Evolutionary conservation across 2,888 invertebrate species (phyloP).

Genomic region (Mechanitis mazaeus): DNA sequence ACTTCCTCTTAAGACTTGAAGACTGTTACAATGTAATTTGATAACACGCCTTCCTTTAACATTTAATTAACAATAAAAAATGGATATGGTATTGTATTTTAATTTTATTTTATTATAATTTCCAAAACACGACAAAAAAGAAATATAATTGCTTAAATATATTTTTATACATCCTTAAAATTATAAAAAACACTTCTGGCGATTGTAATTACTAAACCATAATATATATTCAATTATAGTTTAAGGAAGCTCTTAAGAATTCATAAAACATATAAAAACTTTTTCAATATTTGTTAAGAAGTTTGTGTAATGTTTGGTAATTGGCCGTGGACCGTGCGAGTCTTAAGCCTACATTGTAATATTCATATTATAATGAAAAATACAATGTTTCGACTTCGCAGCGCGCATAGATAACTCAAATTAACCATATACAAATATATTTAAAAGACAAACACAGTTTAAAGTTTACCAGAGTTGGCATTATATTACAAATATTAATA

Average conservation of each 20-base stretch:
- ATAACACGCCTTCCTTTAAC: neutral
- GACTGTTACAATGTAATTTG: neutral
- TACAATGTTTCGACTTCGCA: too few relatives aligned
- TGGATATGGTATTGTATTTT: slow-evolving; percentile 19
- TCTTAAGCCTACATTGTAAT: too few relatives aligned
- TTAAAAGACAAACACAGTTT: too few relatives aligned
- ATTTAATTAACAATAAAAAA: slow-evolving; percentile 4
- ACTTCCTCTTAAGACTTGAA: neutral
- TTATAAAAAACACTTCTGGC: slow-evolving; percentile 12
- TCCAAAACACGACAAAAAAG: slow-evolving; percentile 6
- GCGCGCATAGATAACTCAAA: too few relatives aligned
- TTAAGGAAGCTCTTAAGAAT: slow-evolving; percentile 16
- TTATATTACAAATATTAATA: too few relatives aligned
- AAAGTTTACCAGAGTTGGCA: too few relatives aligned
- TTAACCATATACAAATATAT: too few relatives aligned
- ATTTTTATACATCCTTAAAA: slow-evolving; percentile 15
- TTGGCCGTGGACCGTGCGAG: neutral
- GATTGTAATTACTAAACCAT: slow-evolving; percentile 14
- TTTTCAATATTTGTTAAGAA: slow-evolving; percentile 11
- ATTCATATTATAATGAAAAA: too few relatives aligned
- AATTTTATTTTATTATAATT: slow-evolving; percentile 8
- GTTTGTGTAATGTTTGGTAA: neutral
- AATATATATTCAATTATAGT: slow-evolving; percentile 17
- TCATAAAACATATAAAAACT: neutral
- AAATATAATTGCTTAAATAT: slow-evolving; percentile 11